Evolutionary conservation across 2,797 vertebrate species (phyloP).

Genomic region (Poeciliopsis gracilis): DNA sequence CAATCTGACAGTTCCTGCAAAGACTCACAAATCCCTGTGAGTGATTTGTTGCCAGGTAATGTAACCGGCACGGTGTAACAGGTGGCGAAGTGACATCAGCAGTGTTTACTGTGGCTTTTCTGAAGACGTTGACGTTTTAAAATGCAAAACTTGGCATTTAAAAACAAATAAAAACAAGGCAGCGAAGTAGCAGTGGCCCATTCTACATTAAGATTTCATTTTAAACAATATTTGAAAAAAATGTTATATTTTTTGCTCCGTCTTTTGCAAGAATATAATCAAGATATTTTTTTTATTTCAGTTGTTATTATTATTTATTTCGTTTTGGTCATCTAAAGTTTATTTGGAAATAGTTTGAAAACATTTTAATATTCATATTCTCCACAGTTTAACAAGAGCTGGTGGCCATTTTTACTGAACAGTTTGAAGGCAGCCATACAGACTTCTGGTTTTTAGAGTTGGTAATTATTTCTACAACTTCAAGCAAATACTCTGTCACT

Average conservation of each 20-base stretch:
- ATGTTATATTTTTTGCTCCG: neutral
- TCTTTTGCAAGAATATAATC: neutral
- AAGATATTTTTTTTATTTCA: neutral
- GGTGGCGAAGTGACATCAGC: constrained; percentile 14
- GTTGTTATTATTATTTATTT: neutral
- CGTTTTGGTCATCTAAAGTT: too few species aligned
- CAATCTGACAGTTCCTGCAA: constrained; percentile 14
- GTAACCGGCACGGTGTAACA: constrained; percentile 11
- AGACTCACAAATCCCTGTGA: constrained; percentile 12
- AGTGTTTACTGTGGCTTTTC: neutral
- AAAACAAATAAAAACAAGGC: neutral
- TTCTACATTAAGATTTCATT: neutral
- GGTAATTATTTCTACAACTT: neutral
- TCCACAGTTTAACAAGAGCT: neutral
- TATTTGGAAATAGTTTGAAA: neutral
- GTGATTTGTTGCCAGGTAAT: neutral
- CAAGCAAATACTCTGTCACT: neutral
- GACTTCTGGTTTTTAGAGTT: neutral
- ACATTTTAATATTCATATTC: neutral
- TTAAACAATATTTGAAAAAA: neutral
- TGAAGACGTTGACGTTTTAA: neutral
- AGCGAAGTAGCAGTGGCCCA: neutral
- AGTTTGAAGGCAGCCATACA: neutral
- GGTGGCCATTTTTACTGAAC: neutral
- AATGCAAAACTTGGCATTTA: neutral